These are phyloP conservation scores for Odontothrips loti DNA, from an alignment of 2,888 invertebrate genomes.

Conservation along the genomic window DNA sequence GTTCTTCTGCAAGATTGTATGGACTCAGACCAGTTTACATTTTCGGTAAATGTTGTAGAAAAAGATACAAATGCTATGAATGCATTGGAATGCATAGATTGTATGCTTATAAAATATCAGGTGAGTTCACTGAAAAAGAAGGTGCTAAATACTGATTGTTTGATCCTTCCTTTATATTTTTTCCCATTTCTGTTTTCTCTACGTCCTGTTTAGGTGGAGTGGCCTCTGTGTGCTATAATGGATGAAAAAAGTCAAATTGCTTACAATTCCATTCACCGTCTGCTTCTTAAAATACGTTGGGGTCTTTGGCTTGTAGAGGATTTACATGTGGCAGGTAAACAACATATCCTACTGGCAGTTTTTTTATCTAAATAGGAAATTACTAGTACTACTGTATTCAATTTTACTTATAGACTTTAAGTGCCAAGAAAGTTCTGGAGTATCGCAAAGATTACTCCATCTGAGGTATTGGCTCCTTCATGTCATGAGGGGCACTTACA, in stretches of 20 bases:
- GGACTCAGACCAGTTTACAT: not conserved
- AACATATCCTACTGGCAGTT: not conserved
- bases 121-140: not conserved
- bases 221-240: not conserved
- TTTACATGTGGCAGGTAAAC: not conserved
- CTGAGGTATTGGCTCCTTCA: not conserved
- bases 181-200: not conserved
- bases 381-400: not conserved
- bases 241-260: not conserved
- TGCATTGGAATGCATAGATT: not conserved
- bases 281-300: not conserved
- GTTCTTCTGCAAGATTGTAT: constrained; percentile 6
- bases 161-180: not conserved
- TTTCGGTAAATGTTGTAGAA: not conserved
- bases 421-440: not conserved
- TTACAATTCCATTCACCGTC: not conserved
- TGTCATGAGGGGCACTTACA: not conserved
- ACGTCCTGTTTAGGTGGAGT: not conserved
- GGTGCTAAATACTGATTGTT: not conserved
- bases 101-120: not conserved
- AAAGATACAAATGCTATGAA: not conserved
- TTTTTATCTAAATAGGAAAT: not conserved
- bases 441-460: not conserved
- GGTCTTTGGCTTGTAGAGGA: constrained; percentile 7
- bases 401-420: not conserved